phyloP scores from a whole-genome alignment of 2,888 invertebrate genomes.

The Ochropleura plecta region DNA sequence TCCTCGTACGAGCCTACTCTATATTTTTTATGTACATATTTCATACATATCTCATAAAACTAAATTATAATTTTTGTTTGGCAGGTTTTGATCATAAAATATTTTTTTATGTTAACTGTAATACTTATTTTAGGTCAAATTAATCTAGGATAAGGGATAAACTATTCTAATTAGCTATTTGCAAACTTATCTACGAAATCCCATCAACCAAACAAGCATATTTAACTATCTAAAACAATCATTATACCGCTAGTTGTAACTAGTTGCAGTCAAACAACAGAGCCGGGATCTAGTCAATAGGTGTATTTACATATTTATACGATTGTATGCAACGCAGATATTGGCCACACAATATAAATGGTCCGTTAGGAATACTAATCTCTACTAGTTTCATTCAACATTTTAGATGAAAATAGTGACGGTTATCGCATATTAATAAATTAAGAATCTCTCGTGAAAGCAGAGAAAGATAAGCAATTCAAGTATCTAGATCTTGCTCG shows the following conservation, averaged over 20 bases:
- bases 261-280: conserved; percentile 7
- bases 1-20: neutral
- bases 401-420: conserved; percentile 1
- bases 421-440: conserved; percentile 1
- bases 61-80: conserved; percentile 6
- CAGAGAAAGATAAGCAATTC: too few species aligned
- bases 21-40: neutral
- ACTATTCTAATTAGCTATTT: too few species aligned
- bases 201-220: conserved; percentile 1
- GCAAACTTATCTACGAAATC: too few species aligned
- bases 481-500: too few species aligned
- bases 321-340: neutral
- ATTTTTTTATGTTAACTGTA: neutral
- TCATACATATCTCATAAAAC: conserved; percentile 2
- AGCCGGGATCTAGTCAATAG: neutral
- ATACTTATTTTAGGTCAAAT: too few species aligned
- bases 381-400: conserved; percentile 12
- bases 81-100: conserved; percentile 8
- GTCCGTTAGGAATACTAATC: neutral
- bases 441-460: too few species aligned
- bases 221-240: conserved; percentile 4
- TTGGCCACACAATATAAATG: conserved; percentile 28
- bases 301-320: conserved; percentile 2
- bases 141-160: too few species aligned
- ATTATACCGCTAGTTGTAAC: neutral